Conservation (phyloP, 2,113 vertebrate genomes). For the Pachyramphus minor region DNA sequence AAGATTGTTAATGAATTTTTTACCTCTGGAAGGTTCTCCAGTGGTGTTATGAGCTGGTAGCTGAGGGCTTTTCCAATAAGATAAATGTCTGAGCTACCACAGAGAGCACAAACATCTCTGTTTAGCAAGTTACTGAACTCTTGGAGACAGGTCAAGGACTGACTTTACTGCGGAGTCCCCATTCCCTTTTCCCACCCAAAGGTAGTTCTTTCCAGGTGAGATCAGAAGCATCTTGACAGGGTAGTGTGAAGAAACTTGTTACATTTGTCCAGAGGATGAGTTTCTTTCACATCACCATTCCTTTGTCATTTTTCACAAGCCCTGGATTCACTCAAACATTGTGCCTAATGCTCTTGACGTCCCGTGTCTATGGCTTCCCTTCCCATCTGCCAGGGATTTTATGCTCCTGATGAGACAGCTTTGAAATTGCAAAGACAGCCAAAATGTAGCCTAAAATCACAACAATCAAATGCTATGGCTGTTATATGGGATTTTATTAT, state of each 20-base stretch:
- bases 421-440: background rate
- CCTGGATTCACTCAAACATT: background rate
- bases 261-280: background rate
- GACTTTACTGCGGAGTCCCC: background rate
- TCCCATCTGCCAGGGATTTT: background rate
- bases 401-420: background rate
- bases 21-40: background rate
- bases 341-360: background rate
- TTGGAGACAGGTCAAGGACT: background rate
- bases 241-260: fast-evolving
- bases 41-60: background rate
- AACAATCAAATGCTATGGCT: background rate
- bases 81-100: background rate
- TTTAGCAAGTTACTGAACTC: background rate
- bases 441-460: background rate
- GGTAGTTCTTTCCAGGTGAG: background rate
- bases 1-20: background rate
- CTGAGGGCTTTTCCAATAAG: background rate
- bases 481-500: background rate
- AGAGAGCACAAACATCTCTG: background rate
- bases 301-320: background rate
- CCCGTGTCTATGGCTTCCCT: background rate
- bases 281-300: background rate
- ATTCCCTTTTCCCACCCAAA: background rate
- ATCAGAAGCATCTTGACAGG: background rate